Percentiles rank a stretch among this genome's conserved stretches.
phyloP scores from a whole-genome alignment of 2,888 invertebrate genomes.

The Entomobrya proxima region DNA sequence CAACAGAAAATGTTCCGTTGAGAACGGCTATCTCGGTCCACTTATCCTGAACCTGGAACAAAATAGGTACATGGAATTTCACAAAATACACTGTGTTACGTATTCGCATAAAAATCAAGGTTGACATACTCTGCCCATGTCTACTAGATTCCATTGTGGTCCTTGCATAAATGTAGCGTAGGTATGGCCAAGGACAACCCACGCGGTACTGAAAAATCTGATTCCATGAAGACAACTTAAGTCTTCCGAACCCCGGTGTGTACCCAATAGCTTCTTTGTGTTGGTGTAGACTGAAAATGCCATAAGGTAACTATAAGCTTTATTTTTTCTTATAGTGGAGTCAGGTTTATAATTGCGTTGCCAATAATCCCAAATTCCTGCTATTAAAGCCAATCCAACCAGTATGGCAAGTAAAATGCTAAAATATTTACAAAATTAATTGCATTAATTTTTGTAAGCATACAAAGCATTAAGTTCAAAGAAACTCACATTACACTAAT shows the following conservation, averaged over 20 bases:
- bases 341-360: background rate
- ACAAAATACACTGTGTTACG: background rate
- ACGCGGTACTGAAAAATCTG: constrained; percentile 82
- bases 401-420: background rate
- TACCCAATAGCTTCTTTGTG: constrained; percentile 80
- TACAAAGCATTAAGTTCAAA: background rate
- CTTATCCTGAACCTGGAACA: constrained; percentile 8
- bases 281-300: constrained; percentile 85
- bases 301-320: constrained; percentile 73
- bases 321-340: no score
- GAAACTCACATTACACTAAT: background rate
- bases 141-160: constrained; percentile 80
- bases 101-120: background rate
- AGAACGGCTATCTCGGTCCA: constrained; percentile 79
- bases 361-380: constrained; percentile 25
- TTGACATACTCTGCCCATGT: constrained; percentile 80
- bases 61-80: background rate
- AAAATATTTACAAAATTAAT: background rate
- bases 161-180: constrained; percentile 80
- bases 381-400: background rate
- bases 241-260: constrained; percentile 79
- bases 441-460: background rate
- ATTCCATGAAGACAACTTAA: constrained; percentile 85
- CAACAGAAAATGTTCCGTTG: constrained; percentile 83
- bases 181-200: constrained; percentile 83